A percentile compares a stretch with the other conserved stretches of the same genome.
Conservation (phyloP, 2,797 vertebrate genomes). For the Clarias pachynema region DNA sequence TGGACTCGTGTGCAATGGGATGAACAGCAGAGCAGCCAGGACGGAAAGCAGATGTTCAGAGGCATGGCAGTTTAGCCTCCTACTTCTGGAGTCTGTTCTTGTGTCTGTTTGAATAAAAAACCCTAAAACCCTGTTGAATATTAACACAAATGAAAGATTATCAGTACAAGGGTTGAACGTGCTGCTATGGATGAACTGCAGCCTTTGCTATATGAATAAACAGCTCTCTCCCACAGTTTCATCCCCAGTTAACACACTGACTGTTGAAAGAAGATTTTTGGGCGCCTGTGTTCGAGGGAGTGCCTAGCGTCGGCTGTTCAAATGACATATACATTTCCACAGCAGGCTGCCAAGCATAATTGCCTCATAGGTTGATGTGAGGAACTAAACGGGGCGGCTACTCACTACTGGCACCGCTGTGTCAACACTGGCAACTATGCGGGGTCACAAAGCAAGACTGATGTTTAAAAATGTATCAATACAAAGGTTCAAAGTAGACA, state of each 20-base stretch:
- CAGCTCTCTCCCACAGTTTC: constrained; percentile 38
- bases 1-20: constrained; percentile 33
- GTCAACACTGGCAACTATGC: constrained; percentile 42
- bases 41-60: constrained; percentile 24
- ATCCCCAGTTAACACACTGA: constrained; percentile 47
- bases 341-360: constrained; percentile 72
- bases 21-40: constrained; percentile 42
- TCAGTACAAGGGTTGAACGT: constrained; percentile 54
- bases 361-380: constrained; percentile 68
- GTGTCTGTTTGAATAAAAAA: constrained; percentile 23
- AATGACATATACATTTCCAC: constrained; percentile 73
- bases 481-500: constrained; percentile 42
- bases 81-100: constrained; percentile 7
- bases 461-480: constrained; percentile 26
- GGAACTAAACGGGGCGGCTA: constrained; percentile 45
- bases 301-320: constrained; percentile 56
- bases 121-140: constrained; percentile 44
- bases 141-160: constrained; percentile 41
- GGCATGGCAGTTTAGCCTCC: background rate
- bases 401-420: constrained; percentile 46
- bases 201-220: constrained; percentile 43
- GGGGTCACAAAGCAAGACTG: constrained; percentile 48
- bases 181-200: constrained; percentile 56
- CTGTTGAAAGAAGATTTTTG: constrained; percentile 55
- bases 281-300: constrained; percentile 40